These are phyloP conservation scores for Phytoseiulus persimilis DNA, from an alignment of 2,888 invertebrate genomes.

Conservation along the genomic window DNA sequence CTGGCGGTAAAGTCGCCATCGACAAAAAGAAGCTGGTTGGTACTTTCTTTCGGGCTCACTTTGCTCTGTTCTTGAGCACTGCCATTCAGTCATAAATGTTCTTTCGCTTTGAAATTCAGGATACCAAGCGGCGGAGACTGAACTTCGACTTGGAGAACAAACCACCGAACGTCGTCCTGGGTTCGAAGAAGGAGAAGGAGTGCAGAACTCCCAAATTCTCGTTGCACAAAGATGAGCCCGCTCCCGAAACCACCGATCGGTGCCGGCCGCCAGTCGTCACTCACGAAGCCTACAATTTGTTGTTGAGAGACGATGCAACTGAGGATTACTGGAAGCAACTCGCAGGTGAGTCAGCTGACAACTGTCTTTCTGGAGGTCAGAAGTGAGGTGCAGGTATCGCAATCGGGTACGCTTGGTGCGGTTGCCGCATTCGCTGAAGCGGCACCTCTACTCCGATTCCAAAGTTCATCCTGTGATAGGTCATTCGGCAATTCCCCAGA, in stretches of 20 bases:
- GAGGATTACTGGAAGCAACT: constrained; percentile 18
- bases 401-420: too few relatives aligned
- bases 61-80: neutral
- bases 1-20: neutral
- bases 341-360: constrained; percentile 6
- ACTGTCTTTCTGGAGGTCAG: too few relatives aligned
- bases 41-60: too few relatives aligned
- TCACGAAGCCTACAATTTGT: constrained; percentile 17
- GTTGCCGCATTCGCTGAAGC: too few relatives aligned
- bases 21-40: neutral
- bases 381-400: too few relatives aligned
- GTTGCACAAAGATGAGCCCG: neutral
- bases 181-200: neutral
- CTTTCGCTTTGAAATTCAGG: too few relatives aligned
- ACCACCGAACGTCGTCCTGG: constrained; percentile 19
- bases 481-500: too few relatives aligned
- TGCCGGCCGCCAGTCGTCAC: neutral
- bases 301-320: constrained; percentile 18
- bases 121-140: constrained; percentile 13
- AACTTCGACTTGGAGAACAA: constrained; percentile 38
- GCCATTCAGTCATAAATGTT: too few relatives aligned
- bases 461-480: too few relatives aligned
- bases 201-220: neutral
- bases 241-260: neutral
- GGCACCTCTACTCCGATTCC: too few relatives aligned